Base-by-base conservation (phyloP, 64 coral and sea anemone genomes). In the Montipora cactus region DNA sequence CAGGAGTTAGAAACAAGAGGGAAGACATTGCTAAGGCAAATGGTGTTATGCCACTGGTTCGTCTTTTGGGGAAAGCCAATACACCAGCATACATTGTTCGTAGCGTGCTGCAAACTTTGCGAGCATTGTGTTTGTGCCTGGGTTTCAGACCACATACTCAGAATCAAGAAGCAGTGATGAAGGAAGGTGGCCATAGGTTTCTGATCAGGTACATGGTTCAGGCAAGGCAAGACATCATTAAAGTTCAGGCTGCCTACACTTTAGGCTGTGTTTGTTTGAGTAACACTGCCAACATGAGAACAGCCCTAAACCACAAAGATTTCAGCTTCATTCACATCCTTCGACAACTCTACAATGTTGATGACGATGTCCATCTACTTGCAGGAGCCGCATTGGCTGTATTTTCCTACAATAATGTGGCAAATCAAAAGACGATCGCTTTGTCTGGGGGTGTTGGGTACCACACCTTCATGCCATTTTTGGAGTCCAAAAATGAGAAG, bases 211-310 rank as follows among this genome's bases (percentile, higher is more conserved):
- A 92, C 64, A 91, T 99, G 79, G 47, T 94, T 18, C 95, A 99
- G 77, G 95, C 98, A 79, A 73, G 89, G 15, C 95, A 96, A 51
- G 89, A 96, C 45, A 78, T 95, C 6, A 94, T 96, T 76, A 96
- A 99, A 76, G 98, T 94, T 4, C 92, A 99, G 89, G 94, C 98
- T 68, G 95, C 98, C 6, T 94, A 95, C 76, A 99, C 98, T 25
- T 72, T 99, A 13, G 90, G 91, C 53, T 96, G 92, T 87, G 92
- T 96, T 37, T 81, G 92, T 79, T 93, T 99, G 73, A 93, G 98
- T 74, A 94, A 99, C 92, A 89, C 76, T 89, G 80, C 87, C 55
- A 99, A 94, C 37, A 94, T 94, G 89, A 94, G 94, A 81, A 92
- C 89, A 44, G 87, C 89, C 45, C 18, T 95, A 7, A 90, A 99